phyloP scores from a whole-genome alignment of 2,113 vertebrate species.

The Siniperca knerii region DNA sequence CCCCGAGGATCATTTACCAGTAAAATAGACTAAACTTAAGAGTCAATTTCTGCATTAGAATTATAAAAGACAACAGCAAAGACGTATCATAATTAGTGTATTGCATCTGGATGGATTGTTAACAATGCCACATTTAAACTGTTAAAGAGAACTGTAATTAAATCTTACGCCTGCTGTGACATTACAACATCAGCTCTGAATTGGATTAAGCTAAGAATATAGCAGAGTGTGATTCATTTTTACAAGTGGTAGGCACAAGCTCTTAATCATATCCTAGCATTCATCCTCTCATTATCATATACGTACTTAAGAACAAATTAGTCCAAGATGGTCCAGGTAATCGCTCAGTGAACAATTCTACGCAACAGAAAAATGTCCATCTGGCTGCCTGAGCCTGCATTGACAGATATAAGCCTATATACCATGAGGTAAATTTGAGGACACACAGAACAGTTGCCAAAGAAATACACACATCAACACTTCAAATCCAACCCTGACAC shows the following conservation, averaged over 20 bases:
- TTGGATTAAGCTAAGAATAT: constrained; percentile 50
- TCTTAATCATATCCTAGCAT: neutral
- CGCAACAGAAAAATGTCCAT: neutral
- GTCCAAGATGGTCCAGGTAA: constrained; percentile 3
- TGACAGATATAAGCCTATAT: neutral
- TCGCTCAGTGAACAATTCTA: neutral
- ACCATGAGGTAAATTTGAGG: neutral
- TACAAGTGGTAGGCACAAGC: neutral
- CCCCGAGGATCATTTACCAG: neutral
- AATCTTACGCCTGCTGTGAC: constrained; percentile 44
- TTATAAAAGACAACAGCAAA: constrained; percentile 5
- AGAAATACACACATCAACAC: constrained; percentile 8
- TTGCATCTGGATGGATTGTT: constrained; percentile 36
- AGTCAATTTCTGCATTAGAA: constrained; percentile 11
- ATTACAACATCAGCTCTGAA: constrained; percentile 40
- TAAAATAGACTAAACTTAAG: neutral
- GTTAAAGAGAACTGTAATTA: constrained; percentile 53
- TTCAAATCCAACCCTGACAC: neutral
- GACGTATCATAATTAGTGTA: constrained; percentile 10
- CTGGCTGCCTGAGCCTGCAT: neutral
- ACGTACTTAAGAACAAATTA: constrained; percentile 1
- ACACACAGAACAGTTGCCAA: neutral
- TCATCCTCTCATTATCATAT: neutral
- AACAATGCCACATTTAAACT: constrained; percentile 41
- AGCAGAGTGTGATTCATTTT: constrained; percentile 26